These are phyloP conservation scores for Sinhomidia bicolor DNA, from an alignment of 2,888 invertebrate species.

Conservation along the genomic window DNA sequence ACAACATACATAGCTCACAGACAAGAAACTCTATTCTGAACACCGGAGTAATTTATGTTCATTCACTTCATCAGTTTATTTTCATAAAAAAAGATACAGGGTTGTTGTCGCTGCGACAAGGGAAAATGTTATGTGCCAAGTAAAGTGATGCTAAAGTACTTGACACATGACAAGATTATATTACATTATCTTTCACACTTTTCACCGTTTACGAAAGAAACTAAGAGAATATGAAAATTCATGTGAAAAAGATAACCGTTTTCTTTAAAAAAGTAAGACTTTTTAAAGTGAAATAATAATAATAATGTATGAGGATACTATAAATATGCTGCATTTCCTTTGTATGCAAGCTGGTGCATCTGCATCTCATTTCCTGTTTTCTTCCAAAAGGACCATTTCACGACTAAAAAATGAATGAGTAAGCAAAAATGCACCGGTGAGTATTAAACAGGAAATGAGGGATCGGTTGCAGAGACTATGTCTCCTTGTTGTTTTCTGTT, in stretches of 20 bases:
- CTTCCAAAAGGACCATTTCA: background rate
- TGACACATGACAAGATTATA: conserved; percentile 65
- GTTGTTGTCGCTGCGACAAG: conserved; percentile 22
- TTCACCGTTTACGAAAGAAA: conserved; percentile 44
- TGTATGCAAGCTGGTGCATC: conserved; percentile 48
- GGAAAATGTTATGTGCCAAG: conserved; percentile 20
- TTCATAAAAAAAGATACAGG: background rate
- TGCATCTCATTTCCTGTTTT: conserved; percentile 66
- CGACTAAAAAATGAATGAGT: conserved; percentile 25
- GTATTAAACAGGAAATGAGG: conserved; percentile 51
- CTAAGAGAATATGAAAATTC: background rate
- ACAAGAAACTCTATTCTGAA: conserved; percentile 19
- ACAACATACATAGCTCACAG: background rate
- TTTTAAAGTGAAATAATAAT: too few relatives aligned
- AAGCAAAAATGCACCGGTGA: conserved; percentile 20
- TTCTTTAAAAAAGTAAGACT: background rate
- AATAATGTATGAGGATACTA: too few relatives aligned
- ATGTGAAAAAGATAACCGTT: background rate
- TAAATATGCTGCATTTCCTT: conserved; percentile 3
- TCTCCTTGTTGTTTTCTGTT: conserved; percentile 1
- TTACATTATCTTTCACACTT: conserved; percentile 67
- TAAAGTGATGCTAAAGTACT: conserved; percentile 54
- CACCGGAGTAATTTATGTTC: conserved; percentile 52
- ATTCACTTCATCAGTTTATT: conserved; percentile 52
- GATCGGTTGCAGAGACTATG: conserved; percentile 14